Conservation (phyloP, 2,888 invertebrate genomes). For the Quadroppia sp. region DNA sequence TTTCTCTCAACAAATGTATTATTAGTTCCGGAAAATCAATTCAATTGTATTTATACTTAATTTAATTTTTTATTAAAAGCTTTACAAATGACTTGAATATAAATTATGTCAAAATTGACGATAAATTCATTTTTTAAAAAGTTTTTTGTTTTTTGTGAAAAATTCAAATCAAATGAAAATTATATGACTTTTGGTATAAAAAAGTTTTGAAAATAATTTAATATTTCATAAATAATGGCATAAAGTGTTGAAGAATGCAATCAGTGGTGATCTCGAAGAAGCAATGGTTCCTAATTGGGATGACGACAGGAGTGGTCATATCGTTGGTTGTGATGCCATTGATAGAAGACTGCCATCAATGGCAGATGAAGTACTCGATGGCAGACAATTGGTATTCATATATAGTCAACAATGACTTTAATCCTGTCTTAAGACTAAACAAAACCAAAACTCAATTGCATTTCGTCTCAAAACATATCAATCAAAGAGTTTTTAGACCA, state of each 20-base stretch:
- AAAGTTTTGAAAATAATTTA: neutral
- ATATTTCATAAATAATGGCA: neutral
- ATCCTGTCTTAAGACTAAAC: neutral
- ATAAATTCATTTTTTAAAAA: neutral
- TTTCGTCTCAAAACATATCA: constrained; percentile 12
- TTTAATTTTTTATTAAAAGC: neutral
- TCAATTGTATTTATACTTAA: neutral
- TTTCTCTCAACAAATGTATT: neutral
- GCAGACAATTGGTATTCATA: constrained; percentile 10
- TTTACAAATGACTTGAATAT: neutral
- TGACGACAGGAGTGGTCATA: constrained; percentile 22
- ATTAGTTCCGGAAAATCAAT: neutral
- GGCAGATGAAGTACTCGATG: neutral
- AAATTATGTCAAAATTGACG: constrained; percentile 12
- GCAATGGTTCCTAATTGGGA: constrained; percentile 41
- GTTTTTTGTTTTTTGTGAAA: neutral
- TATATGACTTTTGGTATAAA: neutral
- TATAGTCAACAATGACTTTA: constrained; percentile 22
- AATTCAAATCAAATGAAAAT: neutral
- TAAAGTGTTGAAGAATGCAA: constrained; percentile 12
- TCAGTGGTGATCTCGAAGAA: constrained; percentile 34
- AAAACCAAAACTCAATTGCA: neutral
- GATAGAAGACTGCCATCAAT: constrained; percentile 36
- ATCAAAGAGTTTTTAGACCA: constrained; percentile 42
- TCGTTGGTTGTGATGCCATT: constrained; percentile 40